Conservation (phyloP, 2,113 vertebrate species). For the Columbina picui region DNA sequence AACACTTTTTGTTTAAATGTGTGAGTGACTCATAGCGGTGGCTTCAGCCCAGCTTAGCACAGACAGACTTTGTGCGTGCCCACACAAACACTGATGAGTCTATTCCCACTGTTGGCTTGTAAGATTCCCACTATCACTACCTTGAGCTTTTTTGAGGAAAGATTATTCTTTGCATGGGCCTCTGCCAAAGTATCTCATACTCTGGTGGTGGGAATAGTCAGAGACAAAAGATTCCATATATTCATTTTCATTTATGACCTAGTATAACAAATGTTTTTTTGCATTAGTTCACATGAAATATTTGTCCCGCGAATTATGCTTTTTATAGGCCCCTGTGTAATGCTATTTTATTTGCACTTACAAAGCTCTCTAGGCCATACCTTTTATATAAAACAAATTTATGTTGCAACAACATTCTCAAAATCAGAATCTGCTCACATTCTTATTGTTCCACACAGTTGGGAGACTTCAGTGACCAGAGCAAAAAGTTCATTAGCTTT, state of each 20-base stretch:
- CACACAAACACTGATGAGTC: slow-evolving; percentile 4
- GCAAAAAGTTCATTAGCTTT: not conserved
- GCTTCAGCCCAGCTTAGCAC: slow-evolving; percentile 57
- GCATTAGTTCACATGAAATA: slow-evolving; percentile 14
- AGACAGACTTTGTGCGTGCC: slow-evolving; percentile 9
- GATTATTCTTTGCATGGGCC: not conserved
- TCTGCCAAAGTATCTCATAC: not conserved
- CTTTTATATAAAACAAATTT: not conserved
- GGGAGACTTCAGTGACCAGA: not conserved
- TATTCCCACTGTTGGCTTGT: slow-evolving; percentile 27
- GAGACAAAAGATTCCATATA: not conserved
- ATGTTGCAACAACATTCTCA: not conserved
- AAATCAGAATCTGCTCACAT: not conserved
- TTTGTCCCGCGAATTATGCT: not conserved
- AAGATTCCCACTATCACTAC: slow-evolving; percentile 35
- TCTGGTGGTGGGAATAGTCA: not conserved
- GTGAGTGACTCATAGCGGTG: slow-evolving; percentile 24
- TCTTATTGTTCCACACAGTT: not conserved
- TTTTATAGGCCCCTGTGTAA: not conserved
- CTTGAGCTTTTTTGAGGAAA: not conserved
- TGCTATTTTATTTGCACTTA: not conserved
- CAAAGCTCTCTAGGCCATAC: not conserved
- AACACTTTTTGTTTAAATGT: slow-evolving; percentile 38
- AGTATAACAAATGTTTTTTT: slow-evolving; percentile 4
- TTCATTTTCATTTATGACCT: not conserved